phyloP scores from a whole-genome alignment of 2,113 vertebrate genomes.

The Clarias gariepinus region DNA sequence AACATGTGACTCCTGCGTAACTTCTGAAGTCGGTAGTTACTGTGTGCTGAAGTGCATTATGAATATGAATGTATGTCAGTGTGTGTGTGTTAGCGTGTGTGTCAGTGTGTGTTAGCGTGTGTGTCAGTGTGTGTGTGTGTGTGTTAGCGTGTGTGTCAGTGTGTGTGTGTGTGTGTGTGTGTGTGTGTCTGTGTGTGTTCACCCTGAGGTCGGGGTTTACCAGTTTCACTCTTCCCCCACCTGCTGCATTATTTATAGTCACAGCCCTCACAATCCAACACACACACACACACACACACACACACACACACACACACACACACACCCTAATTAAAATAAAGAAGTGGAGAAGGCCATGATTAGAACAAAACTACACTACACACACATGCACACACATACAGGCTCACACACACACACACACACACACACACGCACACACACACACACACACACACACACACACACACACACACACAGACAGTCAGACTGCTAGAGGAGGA shows the following conservation, averaged over 20 bases:
- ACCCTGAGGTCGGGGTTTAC: conserved; percentile 42
- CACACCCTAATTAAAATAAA: neutral
- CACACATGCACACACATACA: neutral
- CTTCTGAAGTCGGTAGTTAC: neutral
- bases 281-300: conserved; percentile 12
- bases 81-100: too few species aligned
- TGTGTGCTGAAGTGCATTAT: neutral
- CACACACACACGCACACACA: neutral
- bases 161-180: neutral
- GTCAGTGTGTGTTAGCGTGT: neutral
- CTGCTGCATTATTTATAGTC: conserved; percentile 75
- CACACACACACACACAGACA: conserved; percentile 27
- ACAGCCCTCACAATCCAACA: conserved; percentile 49
- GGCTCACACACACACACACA: neutral
- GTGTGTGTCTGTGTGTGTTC: neutral
- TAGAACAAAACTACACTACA: neutral
- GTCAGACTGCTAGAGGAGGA: conserved; percentile 43
- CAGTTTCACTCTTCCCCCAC: conserved; percentile 61
- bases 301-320: neutral
- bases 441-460: neutral
- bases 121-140: neutral
- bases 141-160: neutral
- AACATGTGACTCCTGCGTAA: neutral
- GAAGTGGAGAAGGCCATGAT: neutral
- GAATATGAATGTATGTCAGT: neutral